phyloP scores from a whole-genome alignment of 2,113 vertebrate genomes.

The Panthera leo region DNA sequence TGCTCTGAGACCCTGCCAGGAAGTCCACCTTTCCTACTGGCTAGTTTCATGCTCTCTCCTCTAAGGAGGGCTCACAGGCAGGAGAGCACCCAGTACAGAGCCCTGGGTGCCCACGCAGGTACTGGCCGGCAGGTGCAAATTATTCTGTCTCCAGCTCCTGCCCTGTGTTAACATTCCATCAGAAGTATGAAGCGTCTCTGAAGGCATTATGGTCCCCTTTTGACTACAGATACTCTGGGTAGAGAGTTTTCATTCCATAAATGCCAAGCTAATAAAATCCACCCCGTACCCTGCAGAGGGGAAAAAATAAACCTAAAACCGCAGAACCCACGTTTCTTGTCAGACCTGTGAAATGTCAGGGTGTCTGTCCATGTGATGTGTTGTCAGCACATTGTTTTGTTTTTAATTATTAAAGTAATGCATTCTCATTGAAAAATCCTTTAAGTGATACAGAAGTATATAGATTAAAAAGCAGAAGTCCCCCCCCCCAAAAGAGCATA shows the following conservation, averaged over 20 bases:
- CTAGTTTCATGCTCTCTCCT: not conserved
- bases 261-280: not conserved
- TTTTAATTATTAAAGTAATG: not conserved
- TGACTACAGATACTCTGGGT: not conserved
- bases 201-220: not conserved
- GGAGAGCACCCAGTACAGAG: not conserved
- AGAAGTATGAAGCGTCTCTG: not conserved
- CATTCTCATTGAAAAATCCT: not conserved
- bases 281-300: not conserved
- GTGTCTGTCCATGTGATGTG: not conserved
- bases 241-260: not conserved
- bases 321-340: not conserved
- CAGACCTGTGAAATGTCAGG: not conserved
- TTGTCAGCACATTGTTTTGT: not conserved
- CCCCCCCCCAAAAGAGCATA: not conserved
- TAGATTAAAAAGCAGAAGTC: not conserved
- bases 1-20: not conserved
- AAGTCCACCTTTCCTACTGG: too few relatives aligned
- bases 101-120: not conserved
- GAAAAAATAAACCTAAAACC: not conserved
- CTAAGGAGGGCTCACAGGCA: not conserved
- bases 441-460: not conserved
- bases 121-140: rapidly evolving
- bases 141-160: not conserved
- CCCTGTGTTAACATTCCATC: not conserved